Evolutionary conservation across 30 jellyfish, hydroid and myxozoan genomes (phyloP), one percentile per base, ranked within the genome.

Genomic region (Morbakka virulenta): DNA sequence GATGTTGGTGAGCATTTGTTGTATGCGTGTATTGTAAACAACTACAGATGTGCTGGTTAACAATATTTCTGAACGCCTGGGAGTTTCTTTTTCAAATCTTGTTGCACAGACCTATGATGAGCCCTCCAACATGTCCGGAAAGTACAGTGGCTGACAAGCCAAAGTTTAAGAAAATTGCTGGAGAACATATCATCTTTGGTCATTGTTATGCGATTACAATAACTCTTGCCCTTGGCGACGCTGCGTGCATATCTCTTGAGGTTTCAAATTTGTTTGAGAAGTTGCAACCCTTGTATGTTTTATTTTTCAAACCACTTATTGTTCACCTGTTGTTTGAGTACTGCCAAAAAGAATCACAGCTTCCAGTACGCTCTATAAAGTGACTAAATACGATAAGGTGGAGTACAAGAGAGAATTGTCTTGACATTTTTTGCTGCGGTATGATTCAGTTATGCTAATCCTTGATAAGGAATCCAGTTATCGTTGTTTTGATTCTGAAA

Each of bases 361-460:
- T n/a, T 31, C 14, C 35, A n/a, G n/a, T n/a, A n/a, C n/a, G n/a
- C 50, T n/a, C n/a, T n/a, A n/a, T n/a, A n/a, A n/a, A n/a, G n/a
- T n/a, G n/a, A n/a, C n/a, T n/a, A n/a, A n/a, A 72, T 64, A 72
- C 84, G 13, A 74, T 72, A 17, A 72, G 84, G 52, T 72, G 77
- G 84, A 72, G 84, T 74, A 49, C 84, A 52, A n/a, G 84, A 50
- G 84, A 72, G 52, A n/a, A 49, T 3, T 17, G 61, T 4, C 28
- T 72, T n/a, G 77, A 24, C 50, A 74, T 21, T 72, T 72, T 32
- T 64, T 72, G 2, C 61, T 49, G 0, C 20, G 84, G 2, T 72
- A 72, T 72, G 84, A 72, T 3, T 47, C 53, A 35, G 61, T 72
- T 27, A 33, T 47, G 50, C 30, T 20, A 20, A 25, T 35, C 27